Base-by-base conservation (phyloP, 1,140 invertebrate genomes). In the Amyelois transitella region DNA sequence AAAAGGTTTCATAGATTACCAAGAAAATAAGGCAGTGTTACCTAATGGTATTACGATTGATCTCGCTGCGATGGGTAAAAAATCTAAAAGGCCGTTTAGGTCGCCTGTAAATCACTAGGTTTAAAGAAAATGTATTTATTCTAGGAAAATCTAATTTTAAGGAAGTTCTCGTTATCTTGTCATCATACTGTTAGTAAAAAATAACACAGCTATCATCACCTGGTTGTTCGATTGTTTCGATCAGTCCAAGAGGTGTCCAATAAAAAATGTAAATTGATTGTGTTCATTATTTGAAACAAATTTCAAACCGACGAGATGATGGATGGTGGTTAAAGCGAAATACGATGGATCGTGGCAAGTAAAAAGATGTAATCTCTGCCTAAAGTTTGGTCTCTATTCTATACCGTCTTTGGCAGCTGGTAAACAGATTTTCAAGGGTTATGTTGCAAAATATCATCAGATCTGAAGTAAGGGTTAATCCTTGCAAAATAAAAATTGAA, bases 21-120 rank as follows among this genome's bases (percentile, higher is more conserved):
- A 93, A 76, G 92, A 92, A 71, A 93, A 93, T 69, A 91, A 91
- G 66, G 90, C 92, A 25, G 92, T 94, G 1, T 76, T 94, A 43
- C 92, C 93, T 25, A 93, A 92, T 75, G 93, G 93, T 43, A 90
- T 93, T 52, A 91, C 91, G 24, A 91, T 94, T 64, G 92, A 93
- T 81, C 89, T 94, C 74, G 87, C 90, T 51, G 90, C 88, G 49
- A 91, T 93, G 90, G 92, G 92, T 54, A 93, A 93, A 62, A 92
- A 93, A 68, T 90, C 91, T 14, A 91, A 92, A 62, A 91, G 92
- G 78, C 93, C 92, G 64, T 85, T 81, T 55, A 77, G 83, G 74
- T 80, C 85, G 69, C 61, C 85, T 51, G 61, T 62, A 68, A 77
- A 75, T 74, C 68, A 81, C 47, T 88, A 85, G 72, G 43, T 44